Percentiles rank a stretch among this genome's conserved stretches.
These are phyloP conservation scores for Phaethornis superciliosus DNA, from an alignment of 2,113 vertebrate species.

Conservation along the genomic window DNA sequence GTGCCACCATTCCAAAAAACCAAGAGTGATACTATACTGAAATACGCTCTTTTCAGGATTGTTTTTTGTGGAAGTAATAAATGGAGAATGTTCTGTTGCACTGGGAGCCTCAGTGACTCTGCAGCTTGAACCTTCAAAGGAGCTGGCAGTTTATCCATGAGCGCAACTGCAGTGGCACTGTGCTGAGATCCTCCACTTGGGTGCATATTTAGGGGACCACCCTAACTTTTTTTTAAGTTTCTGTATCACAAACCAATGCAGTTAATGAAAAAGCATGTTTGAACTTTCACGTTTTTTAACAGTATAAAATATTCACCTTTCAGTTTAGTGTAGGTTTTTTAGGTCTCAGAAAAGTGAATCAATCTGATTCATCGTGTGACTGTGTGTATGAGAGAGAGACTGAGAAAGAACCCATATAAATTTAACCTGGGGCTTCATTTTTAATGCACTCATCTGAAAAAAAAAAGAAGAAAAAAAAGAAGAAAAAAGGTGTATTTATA, in stretches of 20 bases:
- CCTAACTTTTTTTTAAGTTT: not conserved
- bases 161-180: not conserved
- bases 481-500: not conserved
- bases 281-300: not conserved
- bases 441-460: not conserved
- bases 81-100: not conserved
- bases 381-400: not conserved
- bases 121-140: not conserved
- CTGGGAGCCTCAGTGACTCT: not conserved
- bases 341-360: not conserved
- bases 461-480: not conserved
- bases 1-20: not conserved
- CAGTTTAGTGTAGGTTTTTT: not conserved
- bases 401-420: not conserved
- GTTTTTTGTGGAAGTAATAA: not conserved
- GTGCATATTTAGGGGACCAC: not conserved
- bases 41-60: not conserved
- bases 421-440: not conserved
- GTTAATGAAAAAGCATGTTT: not conserved
- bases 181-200: not conserved
- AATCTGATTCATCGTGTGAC: not conserved
- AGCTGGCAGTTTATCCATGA: not conserved
- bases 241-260: not conserved
- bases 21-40: not conserved
- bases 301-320: not conserved